Percentiles rank a stretch among this genome's conserved stretches.
These are phyloP conservation scores for Aphelinus atriplicis DNA, from an alignment of 1,140 invertebrate species.

Conservation along the genomic window DNA sequence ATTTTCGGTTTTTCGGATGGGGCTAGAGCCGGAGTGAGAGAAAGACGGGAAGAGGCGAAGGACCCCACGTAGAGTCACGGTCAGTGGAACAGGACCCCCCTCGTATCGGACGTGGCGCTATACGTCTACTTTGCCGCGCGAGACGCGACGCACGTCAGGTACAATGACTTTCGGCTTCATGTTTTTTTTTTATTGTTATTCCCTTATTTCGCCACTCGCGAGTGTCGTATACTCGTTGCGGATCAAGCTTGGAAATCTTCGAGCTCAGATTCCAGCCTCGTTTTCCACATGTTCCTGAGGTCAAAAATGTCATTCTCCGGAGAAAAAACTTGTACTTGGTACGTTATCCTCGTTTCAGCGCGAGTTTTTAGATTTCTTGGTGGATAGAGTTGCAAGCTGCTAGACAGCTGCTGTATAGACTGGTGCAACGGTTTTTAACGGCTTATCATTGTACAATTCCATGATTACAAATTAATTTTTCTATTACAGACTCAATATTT, in stretches of 20 bases:
- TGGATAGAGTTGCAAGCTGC: conserved; percentile 16
- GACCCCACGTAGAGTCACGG: conserved; percentile 59
- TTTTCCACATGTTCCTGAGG: conserved; percentile 19
- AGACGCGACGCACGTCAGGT: conserved; percentile 43
- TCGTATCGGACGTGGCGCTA: conserved; percentile 25
- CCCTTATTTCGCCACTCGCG: conserved; percentile 22
- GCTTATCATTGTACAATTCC: too few species aligned
- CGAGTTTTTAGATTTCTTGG: conserved; percentile 9
- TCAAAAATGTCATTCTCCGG: conserved; percentile 1
- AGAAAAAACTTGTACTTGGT: conserved; percentile 14
- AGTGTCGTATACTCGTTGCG: conserved; percentile 21
- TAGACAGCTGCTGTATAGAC: conserved; percentile 12
- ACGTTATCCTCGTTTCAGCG: not conserved
- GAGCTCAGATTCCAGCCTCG: conserved; percentile 29
- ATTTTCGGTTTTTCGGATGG: conserved; percentile 19
- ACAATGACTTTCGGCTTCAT: conserved; percentile 42
- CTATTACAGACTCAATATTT: too few species aligned
- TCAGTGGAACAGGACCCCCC: conserved; percentile 53
- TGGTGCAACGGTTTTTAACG: too few species aligned
- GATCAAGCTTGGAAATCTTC: conserved; percentile 29
- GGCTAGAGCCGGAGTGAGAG: conserved; percentile 29
- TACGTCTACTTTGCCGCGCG: conserved; percentile 51
- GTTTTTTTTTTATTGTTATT: conserved; percentile 44
- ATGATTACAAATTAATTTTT: too few species aligned
- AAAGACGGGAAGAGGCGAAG: conserved; percentile 40